These are phyloP conservation scores for Sipha flava DNA, from an alignment of 1,140 invertebrate genomes.

Conservation along the genomic window DNA sequence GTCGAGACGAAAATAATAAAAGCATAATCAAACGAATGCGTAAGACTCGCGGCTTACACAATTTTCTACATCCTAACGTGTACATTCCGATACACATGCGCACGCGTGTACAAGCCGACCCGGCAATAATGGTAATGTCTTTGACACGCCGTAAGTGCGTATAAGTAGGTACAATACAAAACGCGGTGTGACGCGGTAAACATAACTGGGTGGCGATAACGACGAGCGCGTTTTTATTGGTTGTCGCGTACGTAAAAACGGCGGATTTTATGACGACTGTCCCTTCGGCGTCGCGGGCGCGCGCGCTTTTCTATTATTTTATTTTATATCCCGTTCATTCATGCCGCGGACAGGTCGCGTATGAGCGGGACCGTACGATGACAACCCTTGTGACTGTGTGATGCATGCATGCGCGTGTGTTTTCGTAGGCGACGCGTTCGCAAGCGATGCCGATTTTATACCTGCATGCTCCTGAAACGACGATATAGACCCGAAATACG, in stretches of 20 bases:
- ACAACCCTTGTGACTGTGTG: no score
- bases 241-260: not conserved
- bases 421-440: no score
- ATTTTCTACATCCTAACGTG: no score
- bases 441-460: no score
- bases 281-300: not conserved
- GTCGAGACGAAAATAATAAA: not conserved
- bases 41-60: no score
- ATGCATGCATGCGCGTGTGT: no score
- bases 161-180: not conserved
- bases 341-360: not conserved
- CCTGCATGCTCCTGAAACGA: no score
- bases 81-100: no score
- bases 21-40: no score
- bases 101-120: not conserved
- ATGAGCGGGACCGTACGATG: no score
- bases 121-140: not conserved
- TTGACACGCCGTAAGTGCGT: not conserved
- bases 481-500: no score
- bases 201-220: not conserved
- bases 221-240: not conserved
- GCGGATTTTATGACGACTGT: not conserved
- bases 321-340: not conserved
- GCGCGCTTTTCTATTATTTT: not conserved
- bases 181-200: not conserved